Evolutionary conservation across 2,797 vertebrate genomes (phyloP).

Genomic region (Muraenolepis orangiensis): DNA sequence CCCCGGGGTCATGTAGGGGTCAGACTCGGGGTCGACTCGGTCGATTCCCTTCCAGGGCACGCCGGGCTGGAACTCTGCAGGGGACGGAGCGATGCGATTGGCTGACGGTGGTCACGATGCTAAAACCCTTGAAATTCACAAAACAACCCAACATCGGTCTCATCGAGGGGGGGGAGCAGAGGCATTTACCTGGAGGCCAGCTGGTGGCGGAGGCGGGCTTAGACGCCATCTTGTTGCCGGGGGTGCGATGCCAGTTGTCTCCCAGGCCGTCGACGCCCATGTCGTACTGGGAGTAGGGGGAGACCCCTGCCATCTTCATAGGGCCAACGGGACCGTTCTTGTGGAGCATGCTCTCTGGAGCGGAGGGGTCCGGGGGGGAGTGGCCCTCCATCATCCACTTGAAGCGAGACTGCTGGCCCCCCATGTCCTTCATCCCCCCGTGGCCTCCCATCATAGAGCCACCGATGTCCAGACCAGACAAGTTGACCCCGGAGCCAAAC

Average conservation of each 20-base stretch:
- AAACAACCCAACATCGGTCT: background rate
- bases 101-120: background rate
- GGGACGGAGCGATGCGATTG: background rate
- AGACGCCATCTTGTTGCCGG: constrained; percentile 90
- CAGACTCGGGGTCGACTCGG: constrained; percentile 96
- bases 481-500: constrained; percentile 80
- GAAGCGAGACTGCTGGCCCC: constrained; percentile 92
- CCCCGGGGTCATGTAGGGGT: constrained; percentile 98
- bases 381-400: constrained; percentile 99
- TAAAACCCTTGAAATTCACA: background rate
- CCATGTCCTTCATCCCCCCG: constrained; percentile 80
- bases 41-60: constrained; percentile 99
- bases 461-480: constrained; percentile 83
- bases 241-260: constrained; percentile 97
- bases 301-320: constrained; percentile 89
- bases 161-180: background rate
- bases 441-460: constrained; percentile 81
- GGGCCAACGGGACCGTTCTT: constrained; percentile 94
- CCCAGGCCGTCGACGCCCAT: constrained; percentile 86
- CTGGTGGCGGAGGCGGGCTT: constrained; percentile 88
- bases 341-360: constrained; percentile 87
- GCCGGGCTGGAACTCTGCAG: constrained; percentile 95
- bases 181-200: constrained; percentile 90
- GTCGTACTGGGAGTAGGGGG: constrained; percentile 94
- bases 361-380: constrained; percentile 84